Percentiles rank a stretch among this genome's conserved stretches.
phyloP scores from a whole-genome alignment of 2,888 invertebrate species.

The Morpho helenor region DNA sequence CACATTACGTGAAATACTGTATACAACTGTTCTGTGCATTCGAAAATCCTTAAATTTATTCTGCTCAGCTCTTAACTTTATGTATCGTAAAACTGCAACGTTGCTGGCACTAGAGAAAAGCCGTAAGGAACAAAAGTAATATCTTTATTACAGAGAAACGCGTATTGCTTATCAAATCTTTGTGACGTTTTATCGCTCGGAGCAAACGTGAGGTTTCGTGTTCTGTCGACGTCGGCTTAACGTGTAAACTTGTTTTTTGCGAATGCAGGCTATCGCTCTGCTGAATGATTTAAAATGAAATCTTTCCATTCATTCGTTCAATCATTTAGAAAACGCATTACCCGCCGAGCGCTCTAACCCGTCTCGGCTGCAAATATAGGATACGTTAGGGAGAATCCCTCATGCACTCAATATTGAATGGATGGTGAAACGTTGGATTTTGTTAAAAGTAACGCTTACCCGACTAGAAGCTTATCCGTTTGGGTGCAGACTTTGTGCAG shows the following conservation, averaged over 20 bases:
- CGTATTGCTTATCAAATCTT: slow-evolving; percentile 33
- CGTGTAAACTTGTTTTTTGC: slow-evolving; percentile 27
- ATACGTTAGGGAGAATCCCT: slow-evolving; percentile 57
- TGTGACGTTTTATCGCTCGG: slow-evolving; percentile 36
- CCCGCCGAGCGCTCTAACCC: slow-evolving; percentile 47
- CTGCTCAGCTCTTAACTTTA: slow-evolving; percentile 46
- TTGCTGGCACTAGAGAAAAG: slow-evolving; percentile 30
- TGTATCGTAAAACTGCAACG: slow-evolving; percentile 53
- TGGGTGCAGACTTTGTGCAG: slow-evolving; percentile 49
- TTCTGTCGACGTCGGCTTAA: slow-evolving; percentile 15
- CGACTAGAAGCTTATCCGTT: slow-evolving; percentile 51
- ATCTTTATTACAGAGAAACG: slow-evolving; percentile 33
- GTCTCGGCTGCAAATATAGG: slow-evolving; percentile 50
- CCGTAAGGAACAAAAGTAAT: slow-evolving; percentile 38
- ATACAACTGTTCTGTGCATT: slow-evolving; percentile 33
- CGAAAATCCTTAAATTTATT: slow-evolving; percentile 41
- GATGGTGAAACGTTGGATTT: slow-evolving; percentile 63
- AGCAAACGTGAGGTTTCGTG: slow-evolving; percentile 27
- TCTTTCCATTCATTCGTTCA: slow-evolving; percentile 68
- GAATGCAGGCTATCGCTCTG: slow-evolving; percentile 43
- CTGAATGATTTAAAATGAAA: slow-evolving; percentile 63
- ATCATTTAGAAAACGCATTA: slow-evolving; percentile 75
- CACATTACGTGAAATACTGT: slow-evolving; percentile 28
- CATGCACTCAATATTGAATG: slow-evolving; percentile 55
- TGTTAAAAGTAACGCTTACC: slow-evolving; percentile 55